Evolutionary conservation across 2,888 invertebrate species (phyloP).

Genomic region (Cheilosia soror): DNA sequence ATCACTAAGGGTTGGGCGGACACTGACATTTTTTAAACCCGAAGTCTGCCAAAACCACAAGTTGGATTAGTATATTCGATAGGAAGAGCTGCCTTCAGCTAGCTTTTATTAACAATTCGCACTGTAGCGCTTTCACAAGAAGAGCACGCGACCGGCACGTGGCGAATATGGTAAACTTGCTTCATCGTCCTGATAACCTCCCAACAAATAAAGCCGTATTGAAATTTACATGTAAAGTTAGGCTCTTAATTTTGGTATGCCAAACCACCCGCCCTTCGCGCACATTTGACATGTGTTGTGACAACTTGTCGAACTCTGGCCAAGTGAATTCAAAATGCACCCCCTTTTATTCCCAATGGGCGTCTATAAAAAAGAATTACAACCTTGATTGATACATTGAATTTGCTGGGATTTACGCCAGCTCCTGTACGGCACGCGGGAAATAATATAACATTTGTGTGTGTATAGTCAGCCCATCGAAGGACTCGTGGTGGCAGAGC

Average conservation of each 20-base stretch:
- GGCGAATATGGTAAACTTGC: conserved; percentile 76
- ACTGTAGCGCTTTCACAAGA: conserved; percentile 74
- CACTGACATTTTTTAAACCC: conserved; percentile 13
- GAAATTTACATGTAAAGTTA: conserved; percentile 70
- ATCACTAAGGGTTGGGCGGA: conserved; percentile 72
- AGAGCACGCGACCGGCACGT: conserved; percentile 76
- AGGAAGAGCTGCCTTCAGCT: conserved; percentile 57
- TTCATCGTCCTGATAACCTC: conserved; percentile 71
- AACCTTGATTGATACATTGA: conserved; percentile 75
- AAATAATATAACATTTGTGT: conserved; percentile 42
- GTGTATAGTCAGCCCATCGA: conserved; percentile 24
- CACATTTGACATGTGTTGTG: conserved; percentile 76
- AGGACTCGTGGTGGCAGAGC: conserved; percentile 38
- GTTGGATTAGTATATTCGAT: conserved; percentile 71
- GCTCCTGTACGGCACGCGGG: conserved; percentile 50
- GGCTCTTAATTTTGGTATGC: conserved; percentile 75
- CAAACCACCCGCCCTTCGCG: conserved; percentile 69
- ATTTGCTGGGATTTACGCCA: conserved; percentile 61
- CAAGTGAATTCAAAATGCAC: conserved; percentile 72
- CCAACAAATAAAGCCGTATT: conserved; percentile 69
- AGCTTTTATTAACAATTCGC: conserved; percentile 76
- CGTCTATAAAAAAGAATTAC: conserved; percentile 74
- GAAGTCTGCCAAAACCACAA: conserved; percentile 75
- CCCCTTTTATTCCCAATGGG: conserved; percentile 73
- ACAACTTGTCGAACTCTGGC: conserved; percentile 75